Conservation (phyloP, 1,140 invertebrate species). For the Mylabris phalerata region DNA sequence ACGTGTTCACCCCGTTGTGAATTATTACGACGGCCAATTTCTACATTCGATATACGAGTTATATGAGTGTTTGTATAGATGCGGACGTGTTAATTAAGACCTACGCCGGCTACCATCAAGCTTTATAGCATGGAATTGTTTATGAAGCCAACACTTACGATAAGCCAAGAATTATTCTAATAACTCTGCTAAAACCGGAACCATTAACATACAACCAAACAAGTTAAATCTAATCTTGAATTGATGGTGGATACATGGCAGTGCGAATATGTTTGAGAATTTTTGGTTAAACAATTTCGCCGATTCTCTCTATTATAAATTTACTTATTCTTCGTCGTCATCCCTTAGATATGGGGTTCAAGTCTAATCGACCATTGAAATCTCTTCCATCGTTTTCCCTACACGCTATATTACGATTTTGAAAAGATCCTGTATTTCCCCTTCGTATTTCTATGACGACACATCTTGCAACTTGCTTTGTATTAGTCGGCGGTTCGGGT, state of each 20-base stretch:
- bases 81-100: slow-evolving; percentile 19
- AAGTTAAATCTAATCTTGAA: too few species aligned
- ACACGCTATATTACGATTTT: background rate
- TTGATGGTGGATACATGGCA: too few species aligned
- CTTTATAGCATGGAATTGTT: background rate
- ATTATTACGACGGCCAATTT: slow-evolving; percentile 16
- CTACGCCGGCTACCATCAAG: slow-evolving; percentile 4
- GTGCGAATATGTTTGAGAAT: too few species aligned
- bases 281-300: too few species aligned
- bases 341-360: too few species aligned
- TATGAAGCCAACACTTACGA: background rate
- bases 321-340: too few species aligned
- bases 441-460: background rate
- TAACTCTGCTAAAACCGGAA: too few species aligned
- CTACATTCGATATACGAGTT: slow-evolving; percentile 20
- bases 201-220: too few species aligned
- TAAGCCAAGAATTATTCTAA: too few species aligned
- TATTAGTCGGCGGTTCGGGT: slow-evolving; percentile 16
- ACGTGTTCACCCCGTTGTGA: slow-evolving; percentile 22
- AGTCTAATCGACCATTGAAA: too few species aligned
- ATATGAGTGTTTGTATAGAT: slow-evolving; percentile 12
- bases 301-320: too few species aligned
- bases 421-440: slow-evolving; percentile 8
- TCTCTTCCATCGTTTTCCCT: slow-evolving; percentile 1
- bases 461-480: slow-evolving; percentile 25